Base-by-base conservation (phyloP, 1,140 invertebrate genomes). In the Ooceraea biroi region DNA sequence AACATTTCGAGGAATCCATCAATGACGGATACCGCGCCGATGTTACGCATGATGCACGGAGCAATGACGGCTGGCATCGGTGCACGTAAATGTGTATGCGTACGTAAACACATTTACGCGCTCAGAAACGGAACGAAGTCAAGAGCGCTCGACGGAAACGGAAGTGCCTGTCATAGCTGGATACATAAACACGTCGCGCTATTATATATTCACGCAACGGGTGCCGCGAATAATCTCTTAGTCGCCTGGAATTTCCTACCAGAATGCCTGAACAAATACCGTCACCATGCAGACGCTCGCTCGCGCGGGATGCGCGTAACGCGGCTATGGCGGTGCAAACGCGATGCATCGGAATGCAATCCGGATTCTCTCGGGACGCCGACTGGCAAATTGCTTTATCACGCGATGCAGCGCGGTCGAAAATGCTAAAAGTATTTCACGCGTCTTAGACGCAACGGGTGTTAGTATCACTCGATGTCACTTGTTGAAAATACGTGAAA, bases 161-260 rank as follows among this genome's bases (percentile, higher is more conserved):
- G 93, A 94, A 94, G 91, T 93, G 91, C 88, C 91, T 93, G 93
- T 94, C 93, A 94, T 92, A 94, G 89, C 92, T 93, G 91, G 90
- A 90, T 93, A 93, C 89, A 92, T 91, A 93, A 93, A 94, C 91
- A 92, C 86, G 87, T 85, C 76, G 58, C 84, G 73, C 88, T 92
- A 91, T 92, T 93, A 92, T 90, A 93, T 92, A 91, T 93, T 93
- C 92, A 91, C 90, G 91, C 89, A 91, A 91, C 91, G 90, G 88
- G 90, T 90, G 89, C 87, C 88, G 90, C 91, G 89, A 93, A 91
- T 91, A 91, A 92, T 92, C 90, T 90, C 88, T 89, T 83, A 84
- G 86, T 89, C 87, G 87, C 87, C 86, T 89, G 76, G 87, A 88
- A 88, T 89, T 89, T 88, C 87, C 87, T 89, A 89, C 78, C 77